Evolutionary conservation across 1,140 invertebrate species (phyloP), one percentile per base, ranked within the genome.

Genomic region (Papilio machaon): DNA sequence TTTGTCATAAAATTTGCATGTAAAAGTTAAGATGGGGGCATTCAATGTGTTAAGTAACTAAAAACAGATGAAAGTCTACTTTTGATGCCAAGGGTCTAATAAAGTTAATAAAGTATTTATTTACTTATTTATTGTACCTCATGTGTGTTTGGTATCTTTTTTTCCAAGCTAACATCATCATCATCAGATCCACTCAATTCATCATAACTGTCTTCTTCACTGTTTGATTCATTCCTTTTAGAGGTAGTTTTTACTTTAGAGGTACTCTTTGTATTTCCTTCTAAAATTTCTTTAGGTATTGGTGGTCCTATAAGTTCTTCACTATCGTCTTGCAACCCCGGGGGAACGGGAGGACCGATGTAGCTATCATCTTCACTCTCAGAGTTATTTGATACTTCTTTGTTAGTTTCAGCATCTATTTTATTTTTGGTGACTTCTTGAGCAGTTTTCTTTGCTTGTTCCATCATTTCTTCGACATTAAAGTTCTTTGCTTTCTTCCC

Each of bases 401-500:
- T n/a, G n/a, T 64, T 19, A 83, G 84, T 81, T 49, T 94, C 88
- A 73, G 88, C 82, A 77, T 91, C 82, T 10, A 84, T 46, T 81
- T 90, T 91, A 77, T 84, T 87, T 81, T 93, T 92, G 54, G 85
- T 83, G 0, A 84, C 83, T 83, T 91, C 88, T 67, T 91, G 90
- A 13, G 95, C 95, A 19, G 92, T 95, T 84, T 95, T 93, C 81
- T 91, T 95, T 2, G 95, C 95, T 83, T 95, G 91, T 23, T 93
- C 92, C 74, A 95, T 89, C 92, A 96, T 91, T 86, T 95, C 95
- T 86, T 96, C 95, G 2, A 98, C 95, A 86, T 97, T 96, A 86
- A 97, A 97, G 13, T 96, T 95, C 89, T 97, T 97, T 0, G 97
- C 97, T 87, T 97, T 97, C 83, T 97, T 97, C 1, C 97, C 97